These are phyloP conservation scores for Eospalax fontanierii DNA, from an alignment of 2,797 vertebrate genomes.

Conservation along the genomic window DNA sequence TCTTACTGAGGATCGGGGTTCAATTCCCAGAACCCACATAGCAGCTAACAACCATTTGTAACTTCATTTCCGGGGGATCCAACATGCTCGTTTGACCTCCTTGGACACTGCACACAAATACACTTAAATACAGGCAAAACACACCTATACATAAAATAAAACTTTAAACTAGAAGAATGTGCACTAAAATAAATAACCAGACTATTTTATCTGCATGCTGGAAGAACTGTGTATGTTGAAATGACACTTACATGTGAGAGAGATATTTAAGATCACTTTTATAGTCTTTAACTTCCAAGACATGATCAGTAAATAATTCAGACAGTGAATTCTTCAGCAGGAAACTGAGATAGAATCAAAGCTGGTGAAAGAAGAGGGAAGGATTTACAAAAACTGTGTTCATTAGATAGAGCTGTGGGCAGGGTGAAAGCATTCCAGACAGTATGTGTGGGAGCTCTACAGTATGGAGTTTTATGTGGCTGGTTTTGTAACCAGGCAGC, in stretches of 20 bases:
- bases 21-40: too few relatives aligned
- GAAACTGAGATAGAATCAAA: conserved; percentile 36
- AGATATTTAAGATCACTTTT: not conserved
- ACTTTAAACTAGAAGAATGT: not conserved
- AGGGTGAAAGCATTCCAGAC: not conserved
- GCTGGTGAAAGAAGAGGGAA: not conserved
- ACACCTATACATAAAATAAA: too few relatives aligned
- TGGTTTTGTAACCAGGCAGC: not conserved
- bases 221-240: not conserved
- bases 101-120: too few relatives aligned
- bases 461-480: not conserved
- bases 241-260: not conserved
- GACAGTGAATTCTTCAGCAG: not conserved
- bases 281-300: too few relatives aligned
- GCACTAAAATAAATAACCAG: not conserved
- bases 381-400: not conserved
- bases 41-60: too few relatives aligned
- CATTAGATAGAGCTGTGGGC: not conserved
- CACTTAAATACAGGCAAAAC: too few relatives aligned
- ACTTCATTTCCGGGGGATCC: too few relatives aligned
- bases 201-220: not conserved
- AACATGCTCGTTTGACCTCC: too few relatives aligned
- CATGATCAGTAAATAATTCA: conserved; percentile 25
- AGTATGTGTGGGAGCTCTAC: not conserved
- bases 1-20: too few relatives aligned